Conservation (phyloP, 2,888 invertebrate genomes). For the Ptycholaimellus sp. region DNA sequence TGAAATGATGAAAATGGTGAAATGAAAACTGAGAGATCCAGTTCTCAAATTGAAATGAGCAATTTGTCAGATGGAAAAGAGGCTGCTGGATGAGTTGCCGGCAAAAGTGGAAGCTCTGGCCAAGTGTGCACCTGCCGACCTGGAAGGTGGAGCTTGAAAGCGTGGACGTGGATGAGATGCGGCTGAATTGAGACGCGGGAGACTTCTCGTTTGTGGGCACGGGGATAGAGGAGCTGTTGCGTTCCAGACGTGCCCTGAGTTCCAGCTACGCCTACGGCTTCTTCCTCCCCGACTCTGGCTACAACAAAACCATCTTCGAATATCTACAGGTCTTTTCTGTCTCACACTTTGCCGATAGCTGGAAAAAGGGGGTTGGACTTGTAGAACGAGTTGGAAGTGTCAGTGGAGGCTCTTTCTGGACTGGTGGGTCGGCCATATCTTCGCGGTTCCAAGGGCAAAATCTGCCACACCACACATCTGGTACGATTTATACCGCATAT, state of each 20-base stretch:
- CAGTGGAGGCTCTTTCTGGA: conserved; percentile 41
- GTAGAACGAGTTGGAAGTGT: conserved; percentile 42
- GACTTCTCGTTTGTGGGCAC: conserved; percentile 36
- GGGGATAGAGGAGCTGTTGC: conserved; percentile 40
- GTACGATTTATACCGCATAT: too few relatives aligned
- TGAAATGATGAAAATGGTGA: too few relatives aligned
- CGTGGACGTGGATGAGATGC: too few relatives aligned
- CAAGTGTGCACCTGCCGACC: conserved; percentile 28
- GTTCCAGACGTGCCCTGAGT: conserved; percentile 39
- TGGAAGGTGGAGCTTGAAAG: too few relatives aligned
- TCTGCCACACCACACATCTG: conserved; percentile 38
- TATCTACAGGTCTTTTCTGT: conserved; percentile 39
- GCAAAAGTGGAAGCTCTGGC: conserved; percentile 41
- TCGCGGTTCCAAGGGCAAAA: conserved; percentile 38
- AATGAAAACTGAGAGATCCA: too few relatives aligned
- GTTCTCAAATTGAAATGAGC: too few relatives aligned
- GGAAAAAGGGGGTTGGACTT: too few relatives aligned
- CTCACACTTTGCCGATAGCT: too few relatives aligned
- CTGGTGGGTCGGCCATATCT: conserved; percentile 42
- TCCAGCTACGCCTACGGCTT: conserved; percentile 46
- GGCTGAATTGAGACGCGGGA: too few relatives aligned
- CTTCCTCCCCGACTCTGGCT: conserved; percentile 40
- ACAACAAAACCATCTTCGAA: conserved; percentile 43
- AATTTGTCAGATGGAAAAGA: conserved; percentile 37
- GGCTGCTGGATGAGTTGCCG: conserved; percentile 36